These are phyloP conservation scores for Limonius californicus DNA, from an alignment of 1,140 invertebrate species.

Conservation along the genomic window DNA sequence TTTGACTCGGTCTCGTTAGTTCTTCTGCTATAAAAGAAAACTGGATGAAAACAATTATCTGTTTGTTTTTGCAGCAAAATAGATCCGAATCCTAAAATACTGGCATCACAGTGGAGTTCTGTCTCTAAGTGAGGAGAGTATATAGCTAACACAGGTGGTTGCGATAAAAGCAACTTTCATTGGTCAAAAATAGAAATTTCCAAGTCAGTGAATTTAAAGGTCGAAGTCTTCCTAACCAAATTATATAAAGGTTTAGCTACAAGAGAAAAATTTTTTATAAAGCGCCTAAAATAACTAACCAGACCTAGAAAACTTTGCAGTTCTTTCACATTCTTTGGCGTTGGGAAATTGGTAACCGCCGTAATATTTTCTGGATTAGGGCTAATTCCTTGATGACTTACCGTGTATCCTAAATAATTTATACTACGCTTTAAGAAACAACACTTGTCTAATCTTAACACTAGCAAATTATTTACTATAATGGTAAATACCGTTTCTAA, in stretches of 20 bases:
- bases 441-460: slow-evolving; percentile 27
- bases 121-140: slow-evolving; percentile 32
- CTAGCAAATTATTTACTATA: slow-evolving; percentile 19
- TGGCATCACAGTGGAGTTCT: slow-evolving; percentile 40
- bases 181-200: not conserved
- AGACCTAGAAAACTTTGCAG: slow-evolving; percentile 2
- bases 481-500: too few species aligned
- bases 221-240: slow-evolving; percentile 17
- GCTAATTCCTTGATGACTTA: slow-evolving; percentile 15
- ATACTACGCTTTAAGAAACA: slow-evolving; percentile 12
- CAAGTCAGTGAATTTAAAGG: slow-evolving; percentile 10
- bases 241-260: slow-evolving; percentile 33
- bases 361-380: not conserved
- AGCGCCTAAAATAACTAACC: slow-evolving; percentile 28
- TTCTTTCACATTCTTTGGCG: slow-evolving; percentile 21
- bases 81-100: slow-evolving; percentile 34
- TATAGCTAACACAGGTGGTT: slow-evolving; percentile 25
- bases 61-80: too few species aligned
- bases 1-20: slow-evolving; percentile 36
- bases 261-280: slow-evolving; percentile 31
- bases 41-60: slow-evolving; percentile 33
- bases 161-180: not conserved
- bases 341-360: too few species aligned
- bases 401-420: slow-evolving; percentile 23
- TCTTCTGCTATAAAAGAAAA: slow-evolving; percentile 42